Evolutionary conservation across 2,797 vertebrate species (phyloP), one percentile per base, ranked within the genome.

Genomic region (Hydrophis major): DNA sequence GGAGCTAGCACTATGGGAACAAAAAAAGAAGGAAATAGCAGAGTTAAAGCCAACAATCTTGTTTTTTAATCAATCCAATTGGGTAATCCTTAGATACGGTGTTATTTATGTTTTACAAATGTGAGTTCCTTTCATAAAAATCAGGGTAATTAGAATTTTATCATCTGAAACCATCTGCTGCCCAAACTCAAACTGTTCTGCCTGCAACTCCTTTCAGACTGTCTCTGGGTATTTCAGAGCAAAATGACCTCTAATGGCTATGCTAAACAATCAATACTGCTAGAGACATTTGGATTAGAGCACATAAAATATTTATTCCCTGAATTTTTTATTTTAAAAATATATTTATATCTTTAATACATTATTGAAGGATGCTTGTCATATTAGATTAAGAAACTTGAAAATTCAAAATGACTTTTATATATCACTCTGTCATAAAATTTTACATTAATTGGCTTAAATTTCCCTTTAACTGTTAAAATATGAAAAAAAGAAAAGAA

Each of bases 211-310:
- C 63, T 87, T 96, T 95, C 93, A 96, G 95, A 88, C 97, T 97
- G 97, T 97, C 95, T 97, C 96, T 96, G 96, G 97, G 96, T 96
- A 92, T 96, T 95, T 93, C 94, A 96, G 97, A 97, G 97, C 97
- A 96, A 98, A 98, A 97, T 95, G 95, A 94, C 96, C 87, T 95
- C 96, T 97, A 98, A 98, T 98, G 98, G 98, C 95, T 98, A 97
- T 97, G 96, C 97, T 97, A 96, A 96, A 96, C 96, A 96, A 98
- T 99, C 98, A 97, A 98, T 99, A 98, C 94, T 97, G 96, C 96
- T 97, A 96, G 98, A 98, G 98, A 97, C 94, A 97, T 97, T 96
- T 97, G 96, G 97, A 96, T 95, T 94, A 92, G 93, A 94, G 93
- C 87, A 32, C 95, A 97, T 99, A 92, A 98, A 98, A 98, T 98